phyloP scores from a whole-genome alignment of 2,797 vertebrate genomes.

The Mus caroli region DNA sequence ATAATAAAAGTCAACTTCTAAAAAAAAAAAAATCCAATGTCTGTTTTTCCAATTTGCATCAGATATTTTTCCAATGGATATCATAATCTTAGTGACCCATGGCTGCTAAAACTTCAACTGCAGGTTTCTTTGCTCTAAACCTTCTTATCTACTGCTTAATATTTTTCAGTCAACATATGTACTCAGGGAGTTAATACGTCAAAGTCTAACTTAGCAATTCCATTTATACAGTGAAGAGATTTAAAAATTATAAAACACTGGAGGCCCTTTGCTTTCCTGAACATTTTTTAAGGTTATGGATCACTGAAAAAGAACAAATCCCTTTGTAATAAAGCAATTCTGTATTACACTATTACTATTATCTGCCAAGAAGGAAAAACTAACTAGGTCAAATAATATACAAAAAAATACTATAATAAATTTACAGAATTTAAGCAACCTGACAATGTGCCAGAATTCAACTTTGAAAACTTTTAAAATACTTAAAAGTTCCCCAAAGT shows the following conservation, averaged over 20 bases:
- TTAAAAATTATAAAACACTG: constrained; percentile 42
- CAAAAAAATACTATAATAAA: background rate
- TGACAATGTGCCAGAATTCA: constrained; percentile 28
- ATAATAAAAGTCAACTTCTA: background rate
- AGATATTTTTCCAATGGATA: constrained; percentile 22
- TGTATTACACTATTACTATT: background rate
- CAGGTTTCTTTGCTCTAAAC: background rate
- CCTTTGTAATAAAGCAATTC: constrained; percentile 14
- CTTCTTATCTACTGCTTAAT: background rate
- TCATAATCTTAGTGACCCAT: constrained; percentile 40
- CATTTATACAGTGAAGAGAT: constrained; percentile 36
- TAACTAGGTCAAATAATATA: background rate
- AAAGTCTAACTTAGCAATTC: constrained; percentile 33
- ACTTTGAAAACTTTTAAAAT: constrained; percentile 53
- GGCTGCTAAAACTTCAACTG: constrained; percentile 37
- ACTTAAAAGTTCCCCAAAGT: constrained; percentile 29
- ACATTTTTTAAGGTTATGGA: constrained; percentile 15
- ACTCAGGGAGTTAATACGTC: constrained; percentile 19
- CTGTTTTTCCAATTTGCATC: constrained; percentile 30
- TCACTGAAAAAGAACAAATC: constrained; percentile 50
- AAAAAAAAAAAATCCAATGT: background rate
- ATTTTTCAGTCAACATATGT: constrained; percentile 15
- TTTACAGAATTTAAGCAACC: background rate
- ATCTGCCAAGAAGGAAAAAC: constrained; percentile 39
- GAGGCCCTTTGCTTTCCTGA: background rate